Evolutionary conservation across 2,888 invertebrate genomes (phyloP), one percentile per base, ranked within the genome.

Genomic region (Hypercompe scribonia): DNA sequence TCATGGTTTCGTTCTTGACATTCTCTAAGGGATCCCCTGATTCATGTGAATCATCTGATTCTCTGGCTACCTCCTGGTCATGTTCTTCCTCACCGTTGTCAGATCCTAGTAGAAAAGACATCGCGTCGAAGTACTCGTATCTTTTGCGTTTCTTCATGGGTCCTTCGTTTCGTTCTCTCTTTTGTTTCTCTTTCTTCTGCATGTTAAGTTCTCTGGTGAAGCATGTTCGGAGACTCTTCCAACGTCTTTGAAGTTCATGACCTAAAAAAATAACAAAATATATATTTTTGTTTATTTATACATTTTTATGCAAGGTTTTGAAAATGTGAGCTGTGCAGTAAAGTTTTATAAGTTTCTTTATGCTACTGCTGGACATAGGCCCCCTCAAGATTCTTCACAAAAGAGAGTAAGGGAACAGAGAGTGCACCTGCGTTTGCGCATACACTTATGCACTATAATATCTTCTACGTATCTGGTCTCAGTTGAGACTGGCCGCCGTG

Each of bases 141-240:
- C 82, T 80, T 67, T 90, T 93, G 73, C 91, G 83, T 50, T 80
- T 86, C 67, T 88, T 90, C 0, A 84, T 77, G 0, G 81, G 78
- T 36, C 84, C 80, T 15, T 81, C 80, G 54, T 87, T 83, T 1
- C 77, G 81, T 58, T 86, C 85, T n/a, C 74, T 78, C 42, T 84
- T 83, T n/a, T 73, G 18, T 13, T 77, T 75, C 61, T 92, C 90
- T 78, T 86, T 90, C 73, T 84, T 90, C 70, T 91, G 90, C 5
- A 86, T 54, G 0, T 80, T 71, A 0, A 92, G 73, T 82, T 93
- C 91, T 80, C 92, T 85, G 4, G 89, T 85, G 87, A 92, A 93
- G 74, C 90, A 92, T 3, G 91, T 91, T 66, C 92, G 85, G 10
- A 91, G 88, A 69, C 89, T 92, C 73, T 91, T 93, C 92, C 91